A percentile compares a stretch with the other conserved stretches of the same genome.
Conservation (phyloP, 2,113 vertebrate genomes). For the Saguinus midas region DNA sequence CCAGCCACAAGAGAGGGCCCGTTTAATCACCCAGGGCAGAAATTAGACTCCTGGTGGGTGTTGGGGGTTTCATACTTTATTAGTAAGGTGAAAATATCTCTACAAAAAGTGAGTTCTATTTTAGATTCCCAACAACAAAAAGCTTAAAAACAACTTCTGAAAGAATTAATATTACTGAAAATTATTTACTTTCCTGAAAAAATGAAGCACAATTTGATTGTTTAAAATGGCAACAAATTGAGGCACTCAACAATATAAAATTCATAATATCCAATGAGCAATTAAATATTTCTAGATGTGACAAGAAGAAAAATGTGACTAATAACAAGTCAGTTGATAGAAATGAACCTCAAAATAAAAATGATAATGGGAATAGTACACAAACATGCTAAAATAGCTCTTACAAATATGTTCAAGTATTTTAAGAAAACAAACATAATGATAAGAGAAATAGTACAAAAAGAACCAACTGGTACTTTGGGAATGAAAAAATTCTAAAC, state of each 20-base stretch:
- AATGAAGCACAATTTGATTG: background rate
- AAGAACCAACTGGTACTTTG: background rate
- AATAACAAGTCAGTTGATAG: background rate
- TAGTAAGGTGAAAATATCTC: background rate
- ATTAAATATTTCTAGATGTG: background rate
- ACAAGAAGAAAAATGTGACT: background rate
- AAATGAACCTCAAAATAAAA: background rate
- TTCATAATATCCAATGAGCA: background rate
- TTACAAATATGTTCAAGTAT: background rate
- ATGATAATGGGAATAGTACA: background rate
- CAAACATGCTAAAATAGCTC: background rate
- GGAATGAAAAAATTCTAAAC: background rate
- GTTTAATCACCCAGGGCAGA: background rate
- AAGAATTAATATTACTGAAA: background rate
- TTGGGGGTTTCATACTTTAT: background rate
- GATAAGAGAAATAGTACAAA: background rate
- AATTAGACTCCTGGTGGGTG: background rate
- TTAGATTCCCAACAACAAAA: background rate
- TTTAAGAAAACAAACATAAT: background rate
- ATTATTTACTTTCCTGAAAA: background rate
- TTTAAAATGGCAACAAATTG: background rate
- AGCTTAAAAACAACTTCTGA: conserved; percentile 16
- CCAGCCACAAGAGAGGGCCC: background rate
- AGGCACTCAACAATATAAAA: background rate
- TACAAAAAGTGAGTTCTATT: background rate